A percentile compares a stretch with the other conserved stretches of the same genome.
phyloP scores from a whole-genome alignment of 2,797 vertebrate species.

The Brachyalestes nurse region DNA sequence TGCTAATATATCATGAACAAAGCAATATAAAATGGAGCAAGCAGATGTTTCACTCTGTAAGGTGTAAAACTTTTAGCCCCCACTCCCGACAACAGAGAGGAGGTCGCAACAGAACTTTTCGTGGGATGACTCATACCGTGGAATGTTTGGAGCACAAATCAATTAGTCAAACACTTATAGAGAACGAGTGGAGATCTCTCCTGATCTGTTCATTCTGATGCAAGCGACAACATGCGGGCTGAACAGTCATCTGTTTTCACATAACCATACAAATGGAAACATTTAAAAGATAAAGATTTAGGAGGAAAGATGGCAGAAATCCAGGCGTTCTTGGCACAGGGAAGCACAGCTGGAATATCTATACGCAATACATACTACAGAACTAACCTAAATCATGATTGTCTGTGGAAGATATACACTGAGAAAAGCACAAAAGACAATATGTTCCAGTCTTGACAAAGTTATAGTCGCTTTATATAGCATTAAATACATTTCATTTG shows the following conservation, averaged over 20 bases:
- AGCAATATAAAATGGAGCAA: constrained; percentile 48
- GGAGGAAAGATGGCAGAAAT: constrained; percentile 50
- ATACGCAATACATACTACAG: constrained; percentile 59
- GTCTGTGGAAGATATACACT: constrained; percentile 66
- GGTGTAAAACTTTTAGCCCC: constrained; percentile 28
- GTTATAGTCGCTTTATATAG: constrained; percentile 30
- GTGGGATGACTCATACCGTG: constrained; percentile 5
- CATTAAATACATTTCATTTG: constrained; percentile 28
- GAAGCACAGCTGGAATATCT: constrained; percentile 52
- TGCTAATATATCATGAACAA: constrained; percentile 52
- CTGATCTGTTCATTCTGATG: constrained; percentile 66
- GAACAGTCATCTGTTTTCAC: constrained; percentile 53
- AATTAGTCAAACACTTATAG: constrained; percentile 10
- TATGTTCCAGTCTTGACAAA: constrained; percentile 53
- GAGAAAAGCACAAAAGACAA: constrained; percentile 59
- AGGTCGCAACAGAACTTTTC: constrained; percentile 12
- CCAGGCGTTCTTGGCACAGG: constrained; percentile 18
- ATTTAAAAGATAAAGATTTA: constrained; percentile 50
- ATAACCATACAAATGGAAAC: constrained; percentile 54
- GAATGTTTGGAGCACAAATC: constrained; percentile 31
- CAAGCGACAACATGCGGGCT: constrained; percentile 59
- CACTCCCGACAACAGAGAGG: background rate
- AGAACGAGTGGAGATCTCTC: constrained; percentile 4
- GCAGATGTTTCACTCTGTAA: constrained; percentile 51
- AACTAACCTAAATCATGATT: constrained; percentile 70